A percentile compares a stretch with the other conserved stretches of the same genome.
phyloP scores from a whole-genome alignment of 2,113 vertebrate species.

The Phaetusa simplex region DNA sequence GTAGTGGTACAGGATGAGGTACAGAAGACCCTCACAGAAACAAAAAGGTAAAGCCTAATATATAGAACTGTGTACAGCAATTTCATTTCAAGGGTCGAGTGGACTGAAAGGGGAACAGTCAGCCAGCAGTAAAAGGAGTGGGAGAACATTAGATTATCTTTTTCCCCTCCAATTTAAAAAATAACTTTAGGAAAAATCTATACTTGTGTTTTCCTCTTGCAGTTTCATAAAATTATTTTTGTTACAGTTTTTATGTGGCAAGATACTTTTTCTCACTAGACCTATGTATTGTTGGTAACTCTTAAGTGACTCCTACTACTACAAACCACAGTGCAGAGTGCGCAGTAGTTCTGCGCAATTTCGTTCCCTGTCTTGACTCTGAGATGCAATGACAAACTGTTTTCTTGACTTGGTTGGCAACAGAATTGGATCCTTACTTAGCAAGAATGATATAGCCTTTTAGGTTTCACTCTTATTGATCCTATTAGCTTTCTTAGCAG shows the following conservation, averaged over 20 bases:
- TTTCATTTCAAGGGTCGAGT: neutral
- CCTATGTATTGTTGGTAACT: neutral
- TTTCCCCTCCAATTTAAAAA: neutral
- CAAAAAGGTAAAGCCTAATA: neutral
- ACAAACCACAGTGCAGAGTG: neutral
- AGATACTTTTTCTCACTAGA: neutral
- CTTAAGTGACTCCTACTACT: neutral
- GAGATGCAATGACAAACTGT: neutral
- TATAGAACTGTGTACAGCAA: neutral
- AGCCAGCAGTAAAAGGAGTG: neutral
- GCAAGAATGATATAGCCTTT: neutral
- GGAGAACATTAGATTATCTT: neutral
- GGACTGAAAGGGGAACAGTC: neutral
- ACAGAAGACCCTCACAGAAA: neutral
- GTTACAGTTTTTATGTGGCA: neutral
- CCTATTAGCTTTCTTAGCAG: slow-evolving; percentile 13
- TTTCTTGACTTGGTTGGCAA: neutral
- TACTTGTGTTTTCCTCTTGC: neutral
- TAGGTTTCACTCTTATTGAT: slow-evolving; percentile 1
- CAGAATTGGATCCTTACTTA: slow-evolving; percentile 4
- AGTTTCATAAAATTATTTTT: neutral
- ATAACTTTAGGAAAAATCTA: neutral
- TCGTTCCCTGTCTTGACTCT: neutral
- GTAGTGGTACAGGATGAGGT: neutral
- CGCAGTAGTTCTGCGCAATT: neutral